Conservation (phyloP, 2,888 invertebrate genomes). For the Hecatera dysodea region DNA sequence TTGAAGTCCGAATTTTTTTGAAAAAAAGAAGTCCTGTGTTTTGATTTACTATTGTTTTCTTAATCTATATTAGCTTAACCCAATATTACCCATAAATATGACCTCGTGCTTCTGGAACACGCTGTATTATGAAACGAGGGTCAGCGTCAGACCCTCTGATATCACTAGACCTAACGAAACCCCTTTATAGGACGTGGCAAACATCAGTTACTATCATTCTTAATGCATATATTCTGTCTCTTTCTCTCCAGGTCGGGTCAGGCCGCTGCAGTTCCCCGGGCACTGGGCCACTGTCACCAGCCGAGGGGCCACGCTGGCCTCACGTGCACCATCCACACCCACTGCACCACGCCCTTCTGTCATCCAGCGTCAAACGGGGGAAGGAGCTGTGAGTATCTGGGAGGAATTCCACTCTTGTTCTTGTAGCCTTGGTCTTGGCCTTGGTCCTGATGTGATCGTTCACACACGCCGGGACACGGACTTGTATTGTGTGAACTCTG, state of each 20-base stretch:
- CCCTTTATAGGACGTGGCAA: background rate
- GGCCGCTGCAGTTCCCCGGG: conserved; percentile 88
- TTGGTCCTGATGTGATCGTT: no score
- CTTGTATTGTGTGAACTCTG: no score
- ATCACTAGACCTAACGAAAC: no score
- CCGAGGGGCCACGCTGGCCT: conserved; percentile 87
- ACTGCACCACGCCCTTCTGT: conserved; percentile 87
- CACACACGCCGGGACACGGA: no score
- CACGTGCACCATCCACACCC: conserved; percentile 87
- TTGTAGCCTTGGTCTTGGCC: background rate
- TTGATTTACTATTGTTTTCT: no score
- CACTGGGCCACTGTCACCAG: conserved; percentile 87
- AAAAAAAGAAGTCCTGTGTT: no score
- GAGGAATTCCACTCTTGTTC: conserved; percentile 25
- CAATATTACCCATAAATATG: no score
- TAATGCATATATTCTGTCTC: background rate
- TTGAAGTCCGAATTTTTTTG: no score
- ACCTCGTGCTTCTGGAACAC: no score
- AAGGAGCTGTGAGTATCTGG: conserved; percentile 87
- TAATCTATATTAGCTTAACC: no score
- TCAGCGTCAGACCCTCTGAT: no score
- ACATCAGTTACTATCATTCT: background rate
- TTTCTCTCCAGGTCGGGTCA: conserved; percentile 83
- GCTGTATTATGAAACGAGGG: no score
- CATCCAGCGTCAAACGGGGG: conserved; percentile 87